These are phyloP conservation scores for Elymnias hypermnestra DNA, from an alignment of 1,140 invertebrate species.

Conservation along the genomic window DNA sequence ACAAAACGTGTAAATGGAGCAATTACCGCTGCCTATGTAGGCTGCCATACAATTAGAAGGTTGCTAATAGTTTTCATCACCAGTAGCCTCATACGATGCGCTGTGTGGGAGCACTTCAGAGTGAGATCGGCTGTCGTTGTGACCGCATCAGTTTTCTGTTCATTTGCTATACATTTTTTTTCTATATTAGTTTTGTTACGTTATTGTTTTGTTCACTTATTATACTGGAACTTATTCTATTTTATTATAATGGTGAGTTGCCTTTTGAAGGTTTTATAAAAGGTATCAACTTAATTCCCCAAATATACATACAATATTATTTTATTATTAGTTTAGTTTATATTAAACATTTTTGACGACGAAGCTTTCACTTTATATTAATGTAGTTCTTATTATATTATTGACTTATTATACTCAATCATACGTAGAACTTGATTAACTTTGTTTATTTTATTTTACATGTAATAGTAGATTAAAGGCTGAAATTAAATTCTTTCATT, in stretches of 20 bases:
- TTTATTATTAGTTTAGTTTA: no score
- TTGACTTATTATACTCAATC: no score
- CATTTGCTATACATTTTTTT: conserved; percentile 1
- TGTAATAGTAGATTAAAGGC: no score
- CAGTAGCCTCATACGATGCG: conserved; percentile 49
- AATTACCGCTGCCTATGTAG: conserved; percentile 71
- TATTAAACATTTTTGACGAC: no score
- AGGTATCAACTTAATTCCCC: no score
- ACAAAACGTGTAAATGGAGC: conserved; percentile 72
- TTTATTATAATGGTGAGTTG: neutral
- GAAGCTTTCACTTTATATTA: no score
- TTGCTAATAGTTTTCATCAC: conserved; percentile 73
- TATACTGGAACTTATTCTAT: neutral
- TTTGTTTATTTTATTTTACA: no score
- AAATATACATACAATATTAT: no score
- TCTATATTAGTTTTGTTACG: neutral
- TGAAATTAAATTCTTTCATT: neutral
- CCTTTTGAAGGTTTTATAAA: no score
- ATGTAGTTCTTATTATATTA: no score
- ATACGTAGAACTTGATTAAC: no score
- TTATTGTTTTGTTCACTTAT: neutral
- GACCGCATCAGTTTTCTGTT: conserved; percentile 37
- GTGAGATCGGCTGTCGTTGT: conserved; percentile 48
- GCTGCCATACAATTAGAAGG: conserved; percentile 69
- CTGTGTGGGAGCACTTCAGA: conserved; percentile 44